Conservation (phyloP, 2,888 invertebrate genomes). For the Epistrophe eligans region DNA sequence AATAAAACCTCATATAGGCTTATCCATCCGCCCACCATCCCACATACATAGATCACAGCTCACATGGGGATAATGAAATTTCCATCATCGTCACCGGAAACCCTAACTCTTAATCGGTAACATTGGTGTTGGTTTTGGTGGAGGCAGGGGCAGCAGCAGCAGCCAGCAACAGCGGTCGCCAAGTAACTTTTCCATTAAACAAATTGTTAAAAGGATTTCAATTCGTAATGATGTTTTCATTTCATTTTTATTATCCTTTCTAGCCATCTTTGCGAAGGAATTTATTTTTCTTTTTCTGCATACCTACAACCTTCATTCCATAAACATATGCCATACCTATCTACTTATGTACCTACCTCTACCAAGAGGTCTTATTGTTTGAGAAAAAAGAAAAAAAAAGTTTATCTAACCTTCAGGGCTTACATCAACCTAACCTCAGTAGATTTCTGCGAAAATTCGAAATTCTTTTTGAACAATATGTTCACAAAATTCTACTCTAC, state of each 20-base stretch:
- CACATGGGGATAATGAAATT: slow-evolving; percentile 58
- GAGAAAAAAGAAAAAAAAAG: slow-evolving; percentile 19
- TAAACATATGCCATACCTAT: neutral
- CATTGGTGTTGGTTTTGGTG: neutral
- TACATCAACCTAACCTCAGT: slow-evolving; percentile 10
- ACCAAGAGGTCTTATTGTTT: slow-evolving; percentile 45
- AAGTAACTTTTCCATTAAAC: slow-evolving; percentile 70
- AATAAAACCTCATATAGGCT: slow-evolving; percentile 2
- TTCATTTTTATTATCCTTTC: slow-evolving; percentile 75
- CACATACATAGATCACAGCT: slow-evolving; percentile 2
- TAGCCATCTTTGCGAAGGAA: slow-evolving; percentile 15
- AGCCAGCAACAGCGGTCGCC: slow-evolving; percentile 15
- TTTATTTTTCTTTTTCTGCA: neutral
- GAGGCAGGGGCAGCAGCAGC: neutral
- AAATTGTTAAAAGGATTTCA: slow-evolving; percentile 72
- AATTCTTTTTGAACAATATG: slow-evolving; percentile 70
- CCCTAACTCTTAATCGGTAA: slow-evolving; percentile 4
- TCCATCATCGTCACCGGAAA: slow-evolving; percentile 51
- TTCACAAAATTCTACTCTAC: neutral
- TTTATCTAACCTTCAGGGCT: slow-evolving; percentile 54
- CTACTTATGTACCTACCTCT: neutral
- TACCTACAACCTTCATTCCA: neutral
- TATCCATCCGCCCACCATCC: slow-evolving; percentile 21
- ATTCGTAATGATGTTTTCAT: slow-evolving; percentile 75
- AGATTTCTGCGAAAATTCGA: slow-evolving; percentile 41